Evolutionary conservation across 2,797 vertebrate species (phyloP), one percentile per base, ranked within the genome.

Genomic region (Muscicapa striata): DNA sequence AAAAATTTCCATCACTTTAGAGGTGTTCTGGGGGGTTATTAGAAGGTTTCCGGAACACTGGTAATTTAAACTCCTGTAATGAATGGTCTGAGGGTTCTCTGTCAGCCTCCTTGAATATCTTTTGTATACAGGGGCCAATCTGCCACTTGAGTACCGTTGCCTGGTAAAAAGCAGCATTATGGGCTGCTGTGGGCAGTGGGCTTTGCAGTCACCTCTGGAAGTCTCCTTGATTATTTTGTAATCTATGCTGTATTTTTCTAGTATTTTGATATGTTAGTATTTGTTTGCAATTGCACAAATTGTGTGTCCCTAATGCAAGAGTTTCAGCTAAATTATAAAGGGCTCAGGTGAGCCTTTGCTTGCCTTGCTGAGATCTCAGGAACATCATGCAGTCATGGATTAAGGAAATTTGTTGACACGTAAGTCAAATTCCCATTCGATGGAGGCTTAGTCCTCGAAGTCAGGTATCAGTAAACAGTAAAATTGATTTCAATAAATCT

Each of bases 1-100:
- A 94, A 95, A 95, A 87, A 85, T 74, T 87, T 92, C 78, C 81
- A 78, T 87, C 13, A 43, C 58, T 70, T 74, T 38, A 75, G 43
- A 89, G 40, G 54, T 64, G 36, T 48, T 94, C 32, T 78, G 8
- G 0, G 51, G 46, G 9, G 5, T 58, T 94, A 74, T 54, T 48
- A 61, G 21, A 76, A 73, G 14, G 51, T 45, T 92, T 94, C 92
- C 20, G 9, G 57, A 0, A 0, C 23, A 16, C 11, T 85, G 69
- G 70, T 45, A 55, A 48, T 90, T 72, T 58, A 18, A 38, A 27
- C 9, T 89, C 10, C 11, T 66, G 8, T 43, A 74, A 51, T 61
- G 34, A 61, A 36, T 75, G 34, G 3, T 82, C 30, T 64, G 32
- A 62, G 62, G n/a, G 18, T 26, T 84, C 46, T 81, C 38, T 69